phyloP scores from a whole-genome alignment of 2,797 vertebrate genomes.

The Xenentodon cancila region DNA sequence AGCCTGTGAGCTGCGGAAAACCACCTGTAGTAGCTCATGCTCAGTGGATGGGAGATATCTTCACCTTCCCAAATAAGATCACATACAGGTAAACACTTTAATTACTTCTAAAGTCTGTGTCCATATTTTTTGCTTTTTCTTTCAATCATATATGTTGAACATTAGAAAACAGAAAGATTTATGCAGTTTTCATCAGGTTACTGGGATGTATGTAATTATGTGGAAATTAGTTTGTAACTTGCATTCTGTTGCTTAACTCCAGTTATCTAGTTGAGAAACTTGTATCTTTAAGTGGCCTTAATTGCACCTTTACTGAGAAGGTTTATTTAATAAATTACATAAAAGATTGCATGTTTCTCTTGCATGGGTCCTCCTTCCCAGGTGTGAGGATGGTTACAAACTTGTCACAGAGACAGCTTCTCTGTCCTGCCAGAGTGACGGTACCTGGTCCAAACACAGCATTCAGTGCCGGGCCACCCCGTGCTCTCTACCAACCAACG shows the following conservation, averaged over 20 bases:
- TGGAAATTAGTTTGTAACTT: too few relatives aligned
- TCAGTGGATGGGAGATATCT: slow-evolving; percentile 74
- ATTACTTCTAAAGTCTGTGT: not conserved
- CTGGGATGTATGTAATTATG: too few relatives aligned
- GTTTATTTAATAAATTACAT: not conserved
- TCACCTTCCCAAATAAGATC: slow-evolving; percentile 88
- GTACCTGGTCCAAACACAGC: slow-evolving; percentile 88
- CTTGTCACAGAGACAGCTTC: slow-evolving; percentile 76
- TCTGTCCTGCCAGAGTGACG: slow-evolving; percentile 88
- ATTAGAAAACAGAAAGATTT: not conserved
- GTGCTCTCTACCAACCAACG: slow-evolving; percentile 84
- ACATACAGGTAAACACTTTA: slow-evolving; percentile 87
- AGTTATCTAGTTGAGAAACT: not conserved
- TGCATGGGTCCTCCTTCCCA: slow-evolving; percentile 49
- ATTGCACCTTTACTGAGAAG: too few relatives aligned
- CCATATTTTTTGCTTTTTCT: not conserved
- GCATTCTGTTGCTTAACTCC: not conserved
- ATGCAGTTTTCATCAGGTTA: not conserved
- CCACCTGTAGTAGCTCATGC: slow-evolving; percentile 87
- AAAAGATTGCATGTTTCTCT: not conserved
- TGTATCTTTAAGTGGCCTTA: too few relatives aligned
- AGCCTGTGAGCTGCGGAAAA: slow-evolving; percentile 88
- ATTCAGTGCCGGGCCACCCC: slow-evolving; percentile 85
- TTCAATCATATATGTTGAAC: not conserved
- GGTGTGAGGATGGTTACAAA: slow-evolving; percentile 90